Conservation (phyloP, 2,888 invertebrate species). For the Melieria omissa region DNA sequence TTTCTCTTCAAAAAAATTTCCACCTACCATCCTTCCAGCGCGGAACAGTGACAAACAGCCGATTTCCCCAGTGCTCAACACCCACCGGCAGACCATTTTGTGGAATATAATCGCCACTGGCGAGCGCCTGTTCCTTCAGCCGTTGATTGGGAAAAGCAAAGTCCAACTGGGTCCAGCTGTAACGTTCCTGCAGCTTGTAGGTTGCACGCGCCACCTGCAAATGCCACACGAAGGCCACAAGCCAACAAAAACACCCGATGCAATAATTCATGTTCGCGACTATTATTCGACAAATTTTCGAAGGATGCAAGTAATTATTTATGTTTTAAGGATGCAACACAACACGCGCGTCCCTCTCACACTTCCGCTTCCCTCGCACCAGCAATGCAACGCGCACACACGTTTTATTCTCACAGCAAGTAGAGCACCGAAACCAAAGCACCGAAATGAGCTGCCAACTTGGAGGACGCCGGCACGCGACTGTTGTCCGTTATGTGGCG, state of each 20-base stretch:
- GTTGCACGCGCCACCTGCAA: constrained; percentile 50
- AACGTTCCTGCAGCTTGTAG: constrained; percentile 75
- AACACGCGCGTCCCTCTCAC: constrained; percentile 19
- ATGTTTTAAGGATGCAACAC: background rate
- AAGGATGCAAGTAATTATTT: background rate
- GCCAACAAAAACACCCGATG: too few relatives aligned
- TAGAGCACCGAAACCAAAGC: too few relatives aligned
- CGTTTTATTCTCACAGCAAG: background rate
- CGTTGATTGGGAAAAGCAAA: constrained; percentile 77
- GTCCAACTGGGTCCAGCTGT: constrained; percentile 81
- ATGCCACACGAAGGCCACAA: background rate
- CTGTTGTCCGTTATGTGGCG: constrained; percentile 44
- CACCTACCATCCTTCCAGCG: constrained; percentile 80
- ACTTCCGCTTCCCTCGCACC: constrained; percentile 20
- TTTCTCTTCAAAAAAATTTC: background rate
- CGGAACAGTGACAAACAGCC: constrained; percentile 85
- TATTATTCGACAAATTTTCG: background rate
- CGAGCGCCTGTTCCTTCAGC: constrained; percentile 73
- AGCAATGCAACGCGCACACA: background rate
- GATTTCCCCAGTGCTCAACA: constrained; percentile 82
- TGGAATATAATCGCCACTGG: constrained; percentile 75
- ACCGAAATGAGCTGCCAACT: constrained; percentile 29
- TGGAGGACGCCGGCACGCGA: constrained; percentile 46
- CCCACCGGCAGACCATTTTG: constrained; percentile 86
- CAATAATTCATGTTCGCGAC: background rate